These are phyloP conservation scores for Morbakka virulenta DNA, from an alignment of 30 jellyfish, hydroid and myxozoan species.

Conservation along the genomic window DNA sequence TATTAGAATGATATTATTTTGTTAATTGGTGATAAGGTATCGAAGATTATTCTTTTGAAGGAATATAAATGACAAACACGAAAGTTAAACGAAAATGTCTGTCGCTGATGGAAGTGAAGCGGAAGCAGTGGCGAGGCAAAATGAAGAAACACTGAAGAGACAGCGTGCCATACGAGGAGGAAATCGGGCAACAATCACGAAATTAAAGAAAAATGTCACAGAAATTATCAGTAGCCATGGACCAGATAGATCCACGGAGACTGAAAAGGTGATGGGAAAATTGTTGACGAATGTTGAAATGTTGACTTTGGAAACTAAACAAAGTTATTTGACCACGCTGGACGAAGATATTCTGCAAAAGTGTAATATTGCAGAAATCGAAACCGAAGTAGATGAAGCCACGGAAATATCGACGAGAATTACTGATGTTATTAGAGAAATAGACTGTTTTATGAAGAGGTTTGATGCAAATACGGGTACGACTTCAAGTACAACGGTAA, in stretches of 20 bases:
- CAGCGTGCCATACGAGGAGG: conserved; percentile 24
- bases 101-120: not conserved
- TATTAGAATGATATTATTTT: too few relatives aligned
- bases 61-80: not conserved
- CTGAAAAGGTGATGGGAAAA: not conserved
- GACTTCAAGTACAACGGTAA: too few relatives aligned
- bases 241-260: too few relatives aligned
- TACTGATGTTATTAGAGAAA: too few relatives aligned
- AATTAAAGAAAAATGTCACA: conserved; percentile 13
- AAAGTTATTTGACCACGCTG: not conserved
- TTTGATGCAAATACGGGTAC: too few relatives aligned
- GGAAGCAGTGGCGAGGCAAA: not conserved
- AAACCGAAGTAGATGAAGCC: conserved; percentile 1
- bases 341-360: not conserved
- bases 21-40: not conserved
- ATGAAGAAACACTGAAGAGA: not conserved
- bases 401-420: too few relatives aligned
- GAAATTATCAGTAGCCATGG: too few relatives aligned
- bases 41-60: not conserved
- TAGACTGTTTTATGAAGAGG: too few relatives aligned
- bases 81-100: not conserved
- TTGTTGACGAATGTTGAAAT: not conserved
- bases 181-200: conserved; percentile 27
- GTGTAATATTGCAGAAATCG: not conserved
- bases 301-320: not conserved